phyloP scores from a whole-genome alignment of 2,113 vertebrate species.

The Hiodon tergisus region DNA sequence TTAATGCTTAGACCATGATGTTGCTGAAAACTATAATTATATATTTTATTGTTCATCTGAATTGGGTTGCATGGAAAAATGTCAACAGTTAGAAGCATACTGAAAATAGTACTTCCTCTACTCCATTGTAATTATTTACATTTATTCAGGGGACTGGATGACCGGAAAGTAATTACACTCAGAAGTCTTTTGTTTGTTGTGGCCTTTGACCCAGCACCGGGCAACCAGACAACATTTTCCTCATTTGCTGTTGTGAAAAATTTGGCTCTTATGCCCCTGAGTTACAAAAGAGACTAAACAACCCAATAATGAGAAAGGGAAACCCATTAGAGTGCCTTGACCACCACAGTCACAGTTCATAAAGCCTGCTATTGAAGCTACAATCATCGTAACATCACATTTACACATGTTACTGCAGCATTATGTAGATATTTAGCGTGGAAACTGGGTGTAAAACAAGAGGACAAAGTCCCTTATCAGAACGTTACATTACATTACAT shows the following conservation, averaged over 20 bases:
- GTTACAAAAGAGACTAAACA: slow-evolving; percentile 46
- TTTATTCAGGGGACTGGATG: not conserved
- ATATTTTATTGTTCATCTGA: too few species aligned
- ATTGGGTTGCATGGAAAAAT: too few species aligned
- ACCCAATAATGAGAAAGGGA: slow-evolving; percentile 45
- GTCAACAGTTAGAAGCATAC: too few species aligned
- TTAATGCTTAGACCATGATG: too few species aligned
- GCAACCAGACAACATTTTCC: not conserved
- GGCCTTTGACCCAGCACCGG: not conserved
- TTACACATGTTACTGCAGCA: not conserved
- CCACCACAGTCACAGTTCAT: slow-evolving; percentile 37
- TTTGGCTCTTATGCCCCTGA: slow-evolving; percentile 18
- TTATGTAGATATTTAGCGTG: not conserved
- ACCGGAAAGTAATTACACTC: not conserved
- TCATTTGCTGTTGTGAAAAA: slow-evolving; percentile 6
- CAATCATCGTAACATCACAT: too few species aligned
- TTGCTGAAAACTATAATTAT: too few species aligned
- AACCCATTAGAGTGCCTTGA: slow-evolving; percentile 32
- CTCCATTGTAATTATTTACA: slow-evolving; percentile 2
- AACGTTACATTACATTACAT: not conserved
- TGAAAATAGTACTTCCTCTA: too few species aligned
- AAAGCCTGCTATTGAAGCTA: not conserved
- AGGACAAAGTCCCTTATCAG: not conserved
- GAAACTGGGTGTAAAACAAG: too few species aligned
- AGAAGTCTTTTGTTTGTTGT: slow-evolving; percentile 2